Evolutionary conservation across 1,140 invertebrate genomes (phyloP).

Genomic region (Drosophila prosaltans): DNA sequence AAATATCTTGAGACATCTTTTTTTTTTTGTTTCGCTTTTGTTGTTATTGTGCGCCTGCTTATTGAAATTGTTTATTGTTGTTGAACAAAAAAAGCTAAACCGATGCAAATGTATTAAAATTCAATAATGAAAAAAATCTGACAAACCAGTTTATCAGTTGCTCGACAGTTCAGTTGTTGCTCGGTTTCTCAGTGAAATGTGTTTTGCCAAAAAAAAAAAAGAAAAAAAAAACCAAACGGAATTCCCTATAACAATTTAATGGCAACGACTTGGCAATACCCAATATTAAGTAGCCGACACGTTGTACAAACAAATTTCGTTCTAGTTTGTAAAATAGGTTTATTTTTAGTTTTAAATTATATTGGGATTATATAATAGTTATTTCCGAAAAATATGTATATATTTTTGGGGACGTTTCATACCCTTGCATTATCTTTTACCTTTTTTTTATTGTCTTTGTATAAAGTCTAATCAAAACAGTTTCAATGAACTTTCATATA

Average conservation of each 20-base stretch:
- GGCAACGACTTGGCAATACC: background rate
- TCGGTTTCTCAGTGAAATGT: slow-evolving; percentile 54
- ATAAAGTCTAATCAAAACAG: no score
- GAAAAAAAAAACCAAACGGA: slow-evolving; percentile 41
- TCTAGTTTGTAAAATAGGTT: no score
- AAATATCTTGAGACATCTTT: slow-evolving; percentile 70
- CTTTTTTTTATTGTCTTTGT: no score
- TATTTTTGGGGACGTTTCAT: no score
- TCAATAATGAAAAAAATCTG: slow-evolving; percentile 54
- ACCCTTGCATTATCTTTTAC: no score
- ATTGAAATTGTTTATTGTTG: slow-evolving; percentile 70
- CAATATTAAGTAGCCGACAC: background rate
- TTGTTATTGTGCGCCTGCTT: slow-evolving; percentile 29
- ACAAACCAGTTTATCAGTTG: slow-evolving; percentile 71
- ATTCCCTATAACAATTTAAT: slow-evolving; percentile 34
- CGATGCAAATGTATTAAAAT: slow-evolving; percentile 72
- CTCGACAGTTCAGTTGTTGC: slow-evolving; percentile 16
- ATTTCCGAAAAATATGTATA: no score
- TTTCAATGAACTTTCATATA: no score
- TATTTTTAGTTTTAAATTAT: no score
- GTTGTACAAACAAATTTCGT: no score
- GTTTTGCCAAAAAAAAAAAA: slow-evolving; percentile 37
- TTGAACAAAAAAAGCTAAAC: slow-evolving; percentile 5
- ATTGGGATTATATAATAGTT: no score
- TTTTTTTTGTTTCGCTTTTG: slow-evolving; percentile 12